Evolutionary conservation across 2,888 invertebrate species (phyloP).

Genomic region (Eremobia ochroleuca): DNA sequence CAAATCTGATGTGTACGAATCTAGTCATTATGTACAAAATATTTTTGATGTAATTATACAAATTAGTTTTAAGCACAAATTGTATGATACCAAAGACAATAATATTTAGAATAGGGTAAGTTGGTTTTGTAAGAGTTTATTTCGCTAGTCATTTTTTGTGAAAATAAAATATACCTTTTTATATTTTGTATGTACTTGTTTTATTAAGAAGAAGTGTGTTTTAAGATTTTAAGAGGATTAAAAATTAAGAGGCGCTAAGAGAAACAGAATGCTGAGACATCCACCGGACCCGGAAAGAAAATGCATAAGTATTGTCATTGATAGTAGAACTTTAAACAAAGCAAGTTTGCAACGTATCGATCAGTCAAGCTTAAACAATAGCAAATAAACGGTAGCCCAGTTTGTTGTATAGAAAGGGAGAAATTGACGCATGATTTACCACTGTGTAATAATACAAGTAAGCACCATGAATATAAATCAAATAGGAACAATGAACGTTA

Average conservation of each 20-base stretch:
- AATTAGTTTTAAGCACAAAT: slow-evolving; percentile 52
- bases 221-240: not conserved
- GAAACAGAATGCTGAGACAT: not conserved
- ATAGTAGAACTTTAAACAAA: slow-evolving; percentile 7
- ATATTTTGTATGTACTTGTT: slow-evolving; percentile 69
- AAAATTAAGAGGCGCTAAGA: not conserved
- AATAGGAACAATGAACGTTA: slow-evolving; percentile 89
- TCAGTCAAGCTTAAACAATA: slow-evolving; percentile 63
- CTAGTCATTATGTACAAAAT: slow-evolving; percentile 72
- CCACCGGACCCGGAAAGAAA: not conserved
- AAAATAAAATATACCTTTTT: slow-evolving; percentile 72
- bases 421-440: slow-evolving; percentile 86
- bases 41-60: slow-evolving; percentile 65
- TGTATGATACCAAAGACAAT: slow-evolving; percentile 79
- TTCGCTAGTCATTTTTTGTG: slow-evolving; percentile 83
- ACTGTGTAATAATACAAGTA: slow-evolving; percentile 86
- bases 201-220: slow-evolving; percentile 22
- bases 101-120: slow-evolving; percentile 69
- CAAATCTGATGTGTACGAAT: slow-evolving; percentile 76
- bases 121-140: slow-evolving; percentile 79
- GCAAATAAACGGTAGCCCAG: slow-evolving; percentile 66
- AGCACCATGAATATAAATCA: slow-evolving; percentile 90
- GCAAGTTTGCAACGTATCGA: slow-evolving; percentile 36
- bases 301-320: not conserved
- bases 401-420: slow-evolving; percentile 73